Evolutionary conservation across 2,888 invertebrate genomes (phyloP).

Genomic region (Nineta flava): DNA sequence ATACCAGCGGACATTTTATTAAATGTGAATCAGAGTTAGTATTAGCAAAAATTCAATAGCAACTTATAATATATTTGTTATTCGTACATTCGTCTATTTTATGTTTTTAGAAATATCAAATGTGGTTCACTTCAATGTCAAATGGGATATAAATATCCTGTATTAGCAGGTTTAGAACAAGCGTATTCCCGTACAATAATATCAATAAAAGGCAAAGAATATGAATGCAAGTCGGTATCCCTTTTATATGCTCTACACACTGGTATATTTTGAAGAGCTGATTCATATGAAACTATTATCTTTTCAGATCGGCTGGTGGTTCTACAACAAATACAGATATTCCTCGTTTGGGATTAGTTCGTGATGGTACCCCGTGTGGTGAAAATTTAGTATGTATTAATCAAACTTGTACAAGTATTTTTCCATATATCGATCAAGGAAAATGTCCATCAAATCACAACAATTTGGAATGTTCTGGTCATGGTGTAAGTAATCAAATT

Average conservation of each 20-base stretch:
- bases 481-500: conserved; percentile 63
- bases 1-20: conserved; percentile 54
- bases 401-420: conserved; percentile 78
- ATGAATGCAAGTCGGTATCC: conserved; percentile 86
- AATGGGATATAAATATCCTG: conserved; percentile 68
- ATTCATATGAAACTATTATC: too few species aligned
- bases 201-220: conserved; percentile 74
- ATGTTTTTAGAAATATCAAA: conserved; percentile 54
- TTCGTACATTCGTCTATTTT: conserved; percentile 7
- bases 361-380: conserved; percentile 89
- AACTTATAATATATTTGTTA: neutral
- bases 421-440: conserved; percentile 68
- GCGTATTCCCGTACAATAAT: conserved; percentile 79
- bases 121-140: conserved; percentile 95
- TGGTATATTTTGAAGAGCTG: neutral
- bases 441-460: conserved; percentile 83
- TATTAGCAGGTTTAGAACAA: conserved; percentile 62
- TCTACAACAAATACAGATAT: conserved; percentile 43
- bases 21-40: conserved; percentile 80
- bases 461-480: conserved; percentile 82
- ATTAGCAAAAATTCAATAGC: neutral
- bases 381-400: conserved; percentile 87
- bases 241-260: neutral
- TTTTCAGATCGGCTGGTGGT: conserved; percentile 44
- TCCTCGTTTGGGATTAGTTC: conserved; percentile 68